Base-by-base conservation (phyloP, 2,888 invertebrate species). In the Andrena minutula region DNA sequence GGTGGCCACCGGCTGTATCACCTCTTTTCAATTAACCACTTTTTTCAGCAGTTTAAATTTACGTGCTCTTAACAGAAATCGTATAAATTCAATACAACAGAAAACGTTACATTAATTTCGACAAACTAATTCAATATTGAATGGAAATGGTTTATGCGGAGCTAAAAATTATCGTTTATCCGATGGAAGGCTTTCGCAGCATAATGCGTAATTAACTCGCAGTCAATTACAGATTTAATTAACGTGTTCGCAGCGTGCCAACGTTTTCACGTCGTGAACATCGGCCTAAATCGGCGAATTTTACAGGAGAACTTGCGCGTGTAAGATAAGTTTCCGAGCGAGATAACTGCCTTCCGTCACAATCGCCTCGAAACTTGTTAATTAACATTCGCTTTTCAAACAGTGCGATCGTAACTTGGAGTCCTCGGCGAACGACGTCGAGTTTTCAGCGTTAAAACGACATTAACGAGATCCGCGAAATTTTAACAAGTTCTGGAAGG, bases 291-390 rank as follows among this genome's bases (percentile, higher is more conserved):
- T 56, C 69, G 23, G 60, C 35, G 74, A 77, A 77, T 66, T 74
- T 77, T 51, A 35, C 30, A 32, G 10, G 28, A 26, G 16, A 69
- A 30, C 49, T 53, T 35, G 26, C 28, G 12, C 7, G n/a, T n/a
- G 72, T 20, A 16, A 16, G 61, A 53, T 30, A 69, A 53, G 35
- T 69, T 61, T 30, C 75, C 26, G 7, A 30, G 32, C 47, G n/a
- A 66, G 74, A 47, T 47, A 66, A 66, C 47, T 32, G 66, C 56
- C 30, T 73, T 26, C 26, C 35, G 32, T 56, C 35, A 56, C 32
- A 56, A 56, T 69, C n/a, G 35, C 56, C 60, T 58, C 10, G 74
- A 74, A 74, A 74, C 74, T 74, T 74, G 74, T 58, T 66, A 66
- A 74, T 74, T 74, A 74, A 74, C 73, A 65, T 66, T 65, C 41